A percentile compares a stretch with the other conserved stretches of the same genome.
Evolutionary conservation across 2,113 vertebrate species (phyloP).

Genomic region (Shinisaurus crocodilurus): DNA sequence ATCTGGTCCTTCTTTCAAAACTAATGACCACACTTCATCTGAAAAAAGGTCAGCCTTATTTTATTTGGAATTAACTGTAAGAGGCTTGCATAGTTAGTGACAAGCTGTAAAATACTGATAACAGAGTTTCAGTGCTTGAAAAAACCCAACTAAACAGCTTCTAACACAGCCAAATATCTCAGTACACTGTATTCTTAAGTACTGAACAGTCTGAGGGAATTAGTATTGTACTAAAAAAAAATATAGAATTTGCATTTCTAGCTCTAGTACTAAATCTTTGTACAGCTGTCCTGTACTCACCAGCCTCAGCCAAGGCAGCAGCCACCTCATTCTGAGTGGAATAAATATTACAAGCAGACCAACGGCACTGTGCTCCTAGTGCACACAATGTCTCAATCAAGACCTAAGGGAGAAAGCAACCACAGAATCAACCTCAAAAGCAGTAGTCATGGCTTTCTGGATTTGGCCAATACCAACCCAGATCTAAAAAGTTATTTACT

Average conservation of each 20-base stretch:
- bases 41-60: neutral
- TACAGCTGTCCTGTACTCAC: slow-evolving; percentile 69
- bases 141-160: neutral
- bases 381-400: slow-evolving; percentile 97
- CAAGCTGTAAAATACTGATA: neutral
- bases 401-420: slow-evolving; percentile 77
- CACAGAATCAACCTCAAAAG: slow-evolving; percentile 26
- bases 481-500: neutral
- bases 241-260: neutral
- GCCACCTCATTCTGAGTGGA: slow-evolving; percentile 98
- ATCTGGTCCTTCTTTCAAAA: neutral
- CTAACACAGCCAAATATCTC: neutral
- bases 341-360: slow-evolving; percentile 99
- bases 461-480: neutral
- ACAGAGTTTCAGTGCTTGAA: neutral
- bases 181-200: neutral
- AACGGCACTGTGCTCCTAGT: slow-evolving; percentile 96
- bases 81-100: neutral
- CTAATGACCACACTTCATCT: neutral
- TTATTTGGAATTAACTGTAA: neutral
- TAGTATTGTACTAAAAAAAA: neutral
- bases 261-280: neutral
- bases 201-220: neutral
- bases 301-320: slow-evolving; percentile 92
- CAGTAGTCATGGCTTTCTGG: neutral